A percentile compares a stretch with the other conserved stretches of the same genome.
Evolutionary conservation across 1,140 invertebrate genomes (phyloP).

Genomic region (Rhagoletis pomonella): DNA sequence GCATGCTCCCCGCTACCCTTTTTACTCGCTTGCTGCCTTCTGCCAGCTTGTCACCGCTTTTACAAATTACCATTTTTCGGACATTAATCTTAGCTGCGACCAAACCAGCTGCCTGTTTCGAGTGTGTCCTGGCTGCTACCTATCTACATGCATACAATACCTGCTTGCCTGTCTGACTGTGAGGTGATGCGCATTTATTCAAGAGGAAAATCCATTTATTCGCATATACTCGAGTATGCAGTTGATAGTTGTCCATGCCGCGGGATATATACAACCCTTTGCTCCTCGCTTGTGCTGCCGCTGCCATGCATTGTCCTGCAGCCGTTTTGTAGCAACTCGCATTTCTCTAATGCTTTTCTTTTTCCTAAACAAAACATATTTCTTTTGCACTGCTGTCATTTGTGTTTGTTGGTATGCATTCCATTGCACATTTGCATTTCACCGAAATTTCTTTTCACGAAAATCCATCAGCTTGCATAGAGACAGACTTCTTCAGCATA

Average conservation of each 20-base stretch:
- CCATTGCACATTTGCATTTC: conserved; percentile 47
- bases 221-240: conserved; percentile 3
- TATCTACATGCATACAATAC: not conserved
- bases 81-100: conserved; percentile 66
- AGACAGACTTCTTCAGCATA: not conserved
- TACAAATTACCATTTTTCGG: conserved; percentile 66
- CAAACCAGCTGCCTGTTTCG: conserved; percentile 1
- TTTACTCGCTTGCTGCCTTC: not conserved
- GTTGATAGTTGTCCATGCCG: not conserved
- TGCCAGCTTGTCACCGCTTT: conserved; percentile 43
- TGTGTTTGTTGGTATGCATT: not conserved
- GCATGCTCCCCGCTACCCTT: not conserved
- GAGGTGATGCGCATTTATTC: not conserved
- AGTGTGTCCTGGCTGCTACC: not conserved
- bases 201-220: conserved; percentile 57
- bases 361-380: not conserved
- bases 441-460: not conserved
- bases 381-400: not conserved
- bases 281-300: not conserved
- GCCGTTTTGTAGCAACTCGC: not conserved
- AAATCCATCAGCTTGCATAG: conserved; percentile 15
- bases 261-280: conserved; percentile 21
- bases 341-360: not conserved
- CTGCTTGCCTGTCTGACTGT: not conserved
- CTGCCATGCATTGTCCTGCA: not conserved